Percentiles rank a stretch among this genome's conserved stretches.
These are phyloP conservation scores for Dasyurus viverrinus DNA, from an alignment of 2,113 vertebrate species.

Conservation along the genomic window DNA sequence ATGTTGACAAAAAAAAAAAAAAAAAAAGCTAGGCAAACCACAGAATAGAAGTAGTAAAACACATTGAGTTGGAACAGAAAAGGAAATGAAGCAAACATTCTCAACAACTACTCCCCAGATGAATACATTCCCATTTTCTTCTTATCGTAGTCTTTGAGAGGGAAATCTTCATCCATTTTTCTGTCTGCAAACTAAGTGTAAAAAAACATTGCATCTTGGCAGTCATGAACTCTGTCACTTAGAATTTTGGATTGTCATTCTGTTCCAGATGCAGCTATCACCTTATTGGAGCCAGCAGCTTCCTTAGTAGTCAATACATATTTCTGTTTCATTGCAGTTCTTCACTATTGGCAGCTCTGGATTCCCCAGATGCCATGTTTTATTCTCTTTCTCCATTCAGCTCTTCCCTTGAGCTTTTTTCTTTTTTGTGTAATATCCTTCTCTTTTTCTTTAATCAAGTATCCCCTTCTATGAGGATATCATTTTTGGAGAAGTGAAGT, in stretches of 20 bases:
- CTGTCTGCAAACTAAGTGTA: not conserved
- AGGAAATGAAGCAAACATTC: not conserved
- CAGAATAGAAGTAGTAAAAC: not conserved
- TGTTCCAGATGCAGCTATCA: not conserved
- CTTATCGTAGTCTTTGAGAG: not conserved
- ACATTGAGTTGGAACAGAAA: not conserved
- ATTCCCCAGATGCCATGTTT: not conserved
- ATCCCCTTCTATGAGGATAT: not conserved
- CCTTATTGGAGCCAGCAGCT: not conserved
- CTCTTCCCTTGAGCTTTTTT: not conserved
- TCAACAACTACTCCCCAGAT: not conserved
- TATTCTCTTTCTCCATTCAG: not conserved
- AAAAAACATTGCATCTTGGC: not conserved
- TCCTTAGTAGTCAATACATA: not conserved
- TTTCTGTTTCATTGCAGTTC: not conserved
- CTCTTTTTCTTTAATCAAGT: not conserved
- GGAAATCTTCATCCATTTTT: not conserved
- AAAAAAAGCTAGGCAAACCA: not conserved
- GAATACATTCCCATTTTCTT: not conserved
- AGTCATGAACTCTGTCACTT: not conserved
- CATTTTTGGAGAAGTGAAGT: not conserved
- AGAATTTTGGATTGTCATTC: not conserved
- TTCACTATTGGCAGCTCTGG: not conserved
- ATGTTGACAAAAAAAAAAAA: not conserved
- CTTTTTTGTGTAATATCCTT: not conserved